phyloP scores from a whole-genome alignment of 2,797 vertebrate genomes.

The Clarias pachynema region DNA sequence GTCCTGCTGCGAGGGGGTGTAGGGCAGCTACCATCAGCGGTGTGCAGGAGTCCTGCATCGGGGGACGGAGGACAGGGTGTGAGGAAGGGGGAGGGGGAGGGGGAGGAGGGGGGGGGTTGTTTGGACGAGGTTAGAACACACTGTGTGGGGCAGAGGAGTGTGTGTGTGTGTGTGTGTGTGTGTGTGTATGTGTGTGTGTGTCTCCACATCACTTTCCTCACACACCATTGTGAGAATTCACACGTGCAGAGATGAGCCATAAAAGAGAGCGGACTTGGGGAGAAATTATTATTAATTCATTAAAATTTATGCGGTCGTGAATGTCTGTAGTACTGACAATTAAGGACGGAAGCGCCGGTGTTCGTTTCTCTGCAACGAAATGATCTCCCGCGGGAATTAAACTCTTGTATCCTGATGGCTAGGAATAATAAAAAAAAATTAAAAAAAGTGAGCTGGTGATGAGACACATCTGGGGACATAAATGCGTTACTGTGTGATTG shows the following conservation, averaged over 20 bases:
- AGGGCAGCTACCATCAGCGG: conserved; percentile 91
- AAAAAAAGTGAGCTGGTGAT: too few relatives aligned
- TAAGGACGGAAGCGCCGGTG: neutral
- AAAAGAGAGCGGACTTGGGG: neutral
- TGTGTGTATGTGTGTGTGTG: too few relatives aligned
- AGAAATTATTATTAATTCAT: neutral
- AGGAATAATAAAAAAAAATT: neutral
- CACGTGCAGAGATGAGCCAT: neutral
- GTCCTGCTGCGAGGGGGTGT: conserved; percentile 87
- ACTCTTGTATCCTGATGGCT: neutral
- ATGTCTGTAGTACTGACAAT: neutral
- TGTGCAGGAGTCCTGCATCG: conserved; percentile 87
- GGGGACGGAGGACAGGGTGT: conserved; percentile 62
- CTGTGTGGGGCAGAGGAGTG: neutral
- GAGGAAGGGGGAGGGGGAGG: conserved; percentile 27
- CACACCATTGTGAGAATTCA: neutral
- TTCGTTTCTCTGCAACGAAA: neutral
- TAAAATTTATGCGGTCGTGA: neutral
- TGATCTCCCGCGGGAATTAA: neutral
- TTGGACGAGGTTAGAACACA: conserved; percentile 25
- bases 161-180: neutral
- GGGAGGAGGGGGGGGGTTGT: conserved; percentile 30
- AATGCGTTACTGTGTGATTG: neutral
- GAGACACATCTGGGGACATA: neutral
- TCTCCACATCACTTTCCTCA: neutral